Percentiles rank a stretch among this genome's conserved stretches.
Conservation (phyloP, 2,888 invertebrate species). For the Bugulina stolonifera region DNA sequence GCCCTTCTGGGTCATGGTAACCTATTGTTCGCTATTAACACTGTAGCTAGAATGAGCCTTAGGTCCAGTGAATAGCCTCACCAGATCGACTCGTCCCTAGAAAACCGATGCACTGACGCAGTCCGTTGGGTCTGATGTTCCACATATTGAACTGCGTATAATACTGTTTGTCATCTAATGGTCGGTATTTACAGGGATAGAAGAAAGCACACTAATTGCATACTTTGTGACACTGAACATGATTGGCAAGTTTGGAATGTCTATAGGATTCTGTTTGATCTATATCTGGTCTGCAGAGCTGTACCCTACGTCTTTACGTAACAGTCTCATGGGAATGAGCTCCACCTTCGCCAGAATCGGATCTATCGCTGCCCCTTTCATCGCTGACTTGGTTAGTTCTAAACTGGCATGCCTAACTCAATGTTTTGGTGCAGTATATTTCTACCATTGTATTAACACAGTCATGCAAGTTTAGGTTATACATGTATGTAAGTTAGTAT, state of each 20-base stretch:
- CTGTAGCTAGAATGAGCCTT: too few species aligned
- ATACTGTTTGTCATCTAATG: too few species aligned
- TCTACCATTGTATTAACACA: too few species aligned
- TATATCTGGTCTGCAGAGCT: conserved; percentile 21
- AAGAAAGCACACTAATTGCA: background rate
- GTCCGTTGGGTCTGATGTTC: too few species aligned
- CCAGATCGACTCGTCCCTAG: too few species aligned
- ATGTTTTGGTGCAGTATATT: background rate
- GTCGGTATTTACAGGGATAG: background rate
- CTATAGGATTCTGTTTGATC: background rate
- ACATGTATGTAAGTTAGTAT: too few species aligned
- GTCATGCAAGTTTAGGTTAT: too few species aligned
- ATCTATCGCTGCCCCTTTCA: conserved; percentile 11
- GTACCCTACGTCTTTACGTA: conserved; percentile 2
- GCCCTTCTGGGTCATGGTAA: too few species aligned
- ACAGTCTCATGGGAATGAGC: conserved; percentile 7
- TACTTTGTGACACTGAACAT: background rate
- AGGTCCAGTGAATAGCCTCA: too few species aligned
- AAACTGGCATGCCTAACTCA: background rate
- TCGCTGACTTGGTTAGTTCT: background rate
- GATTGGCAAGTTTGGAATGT: conserved; percentile 21
- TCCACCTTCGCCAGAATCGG: conserved; percentile 13
- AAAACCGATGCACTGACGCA: too few species aligned
- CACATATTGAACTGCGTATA: too few species aligned
- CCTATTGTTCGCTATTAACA: too few species aligned